Conservation (phyloP, 2,888 invertebrate species). For the Ommatoiulus sabulosus region DNA sequence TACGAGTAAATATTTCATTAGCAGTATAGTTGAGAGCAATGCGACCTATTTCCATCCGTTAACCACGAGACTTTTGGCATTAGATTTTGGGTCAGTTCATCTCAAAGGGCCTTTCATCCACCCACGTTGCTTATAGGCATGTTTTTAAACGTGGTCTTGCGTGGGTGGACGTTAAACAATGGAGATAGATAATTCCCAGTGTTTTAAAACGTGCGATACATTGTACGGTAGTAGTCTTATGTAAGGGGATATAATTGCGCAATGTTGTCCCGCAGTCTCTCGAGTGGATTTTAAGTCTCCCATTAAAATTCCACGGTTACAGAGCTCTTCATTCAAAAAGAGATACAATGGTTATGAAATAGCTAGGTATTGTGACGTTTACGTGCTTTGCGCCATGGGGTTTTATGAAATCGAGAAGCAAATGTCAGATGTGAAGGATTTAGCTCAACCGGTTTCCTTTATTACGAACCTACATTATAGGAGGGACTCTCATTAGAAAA, state of each 20-base stretch:
- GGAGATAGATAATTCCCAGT: neutral
- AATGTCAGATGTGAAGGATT: neutral
- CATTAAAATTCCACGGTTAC: neutral
- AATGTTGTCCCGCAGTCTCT: neutral
- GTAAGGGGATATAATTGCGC: neutral
- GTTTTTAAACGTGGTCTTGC: neutral
- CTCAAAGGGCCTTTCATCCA: neutral
- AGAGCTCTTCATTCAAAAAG: neutral
- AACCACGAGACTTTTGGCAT: slow-evolving; percentile 17
- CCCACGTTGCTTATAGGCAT: neutral
- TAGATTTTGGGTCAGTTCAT: slow-evolving; percentile 34
- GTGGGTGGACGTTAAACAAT: slow-evolving; percentile 10
- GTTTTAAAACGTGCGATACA: neutral
- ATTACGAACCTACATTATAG: neutral
- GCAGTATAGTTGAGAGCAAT: neutral
- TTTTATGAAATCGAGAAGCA: slow-evolving; percentile 16
- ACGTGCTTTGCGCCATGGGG: neutral
- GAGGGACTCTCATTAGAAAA: neutral
- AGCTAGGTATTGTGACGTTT: neutral
- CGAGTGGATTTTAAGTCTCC: neutral
- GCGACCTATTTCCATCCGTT: neutral
- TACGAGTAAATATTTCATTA: slow-evolving; percentile 13
- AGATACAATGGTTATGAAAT: too few relatives aligned
- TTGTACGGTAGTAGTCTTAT: neutral
- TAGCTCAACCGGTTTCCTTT: neutral